Base-by-base conservation (phyloP, 23 tunicate genomes). In the Clavelina lepadiformis region DNA sequence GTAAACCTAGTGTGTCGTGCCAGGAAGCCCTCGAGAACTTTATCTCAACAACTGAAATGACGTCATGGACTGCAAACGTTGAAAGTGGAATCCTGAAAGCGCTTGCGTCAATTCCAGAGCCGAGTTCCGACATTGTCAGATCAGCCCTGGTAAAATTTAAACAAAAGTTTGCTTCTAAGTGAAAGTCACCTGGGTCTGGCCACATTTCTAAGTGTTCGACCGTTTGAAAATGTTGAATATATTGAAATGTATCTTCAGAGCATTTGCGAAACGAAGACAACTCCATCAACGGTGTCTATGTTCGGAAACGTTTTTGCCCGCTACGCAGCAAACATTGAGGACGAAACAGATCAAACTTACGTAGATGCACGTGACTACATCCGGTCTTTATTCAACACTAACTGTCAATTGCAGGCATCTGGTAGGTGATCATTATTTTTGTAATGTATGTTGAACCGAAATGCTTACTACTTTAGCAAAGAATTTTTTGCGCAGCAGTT, bases 91-190 rank as follows among this genome's bases (percentile, higher is more conserved):
- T 66, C 19, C 28, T 66, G n/a, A 24, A 66, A 22, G 72, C 72
- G 4, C 33, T 66, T 46, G 5, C 72, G 15, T 46, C 33, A n/a
- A 46, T 46, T 22, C 57, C 34, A 22, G 3, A 66, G 7, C 72
- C 72, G 20, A 66, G 47, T 44, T 15, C 25, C 8, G 28, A 56
- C 57, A 66, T 46, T 33, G 44, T 66, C 34, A 3, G 19, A 21
- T 3, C 72, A 3, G 72, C 33, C 18, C 19, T 66, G 56, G 72
- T 66, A 46, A 66, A 57, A n/a, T n/a, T n/a, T n/a, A n/a, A n/a
- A n/a, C n/a, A n/a, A n/a, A n/a, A n/a, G n/a, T n/a, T n/a, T n/a
- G n/a, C n/a, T n/a, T n/a, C n/a, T n/a, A n/a, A n/a, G n/a, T n/a
- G n/a, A n/a, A n/a, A n/a, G n/a, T n/a, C n/a, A n/a, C n/a, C n/a